Percentiles rank a stretch among this genome's conserved stretches.
phyloP scores from a whole-genome alignment of 2,888 invertebrate species.

The Meiosimyza decipiens region DNA sequence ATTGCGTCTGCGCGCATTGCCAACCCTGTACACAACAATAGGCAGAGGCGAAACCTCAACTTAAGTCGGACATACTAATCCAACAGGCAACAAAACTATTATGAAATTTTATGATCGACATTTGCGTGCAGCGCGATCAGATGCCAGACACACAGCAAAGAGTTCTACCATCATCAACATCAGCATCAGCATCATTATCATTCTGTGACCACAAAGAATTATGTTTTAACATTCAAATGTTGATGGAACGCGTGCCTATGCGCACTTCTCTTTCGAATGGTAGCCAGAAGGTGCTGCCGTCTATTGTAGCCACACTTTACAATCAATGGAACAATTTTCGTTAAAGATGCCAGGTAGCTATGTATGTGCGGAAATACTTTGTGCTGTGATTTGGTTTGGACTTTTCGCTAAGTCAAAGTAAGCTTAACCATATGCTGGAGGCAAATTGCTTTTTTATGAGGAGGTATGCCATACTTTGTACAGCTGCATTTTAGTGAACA shows the following conservation, averaged over 20 bases:
- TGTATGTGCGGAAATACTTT: not conserved
- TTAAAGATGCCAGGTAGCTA: not conserved
- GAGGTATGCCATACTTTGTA: too few relatives aligned
- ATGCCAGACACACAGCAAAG: slow-evolving; percentile 3
- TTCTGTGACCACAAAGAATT: slow-evolving; percentile 4
- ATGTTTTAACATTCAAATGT: slow-evolving; percentile 19
- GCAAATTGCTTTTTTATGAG: too few relatives aligned
- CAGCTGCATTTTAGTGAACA: too few relatives aligned
- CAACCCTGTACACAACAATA: not conserved
- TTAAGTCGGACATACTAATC: not conserved
- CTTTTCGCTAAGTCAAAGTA: not conserved
- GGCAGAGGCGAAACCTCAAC: not conserved
- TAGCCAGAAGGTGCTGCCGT: too few relatives aligned
- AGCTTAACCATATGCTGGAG: not conserved
- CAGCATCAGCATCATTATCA: slow-evolving; percentile 38
- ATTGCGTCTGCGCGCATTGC: slow-evolving; percentile 16
- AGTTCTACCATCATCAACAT: slow-evolving; percentile 37
- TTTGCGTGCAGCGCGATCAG: slow-evolving; percentile 23
- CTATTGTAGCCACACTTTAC: slow-evolving; percentile 10
- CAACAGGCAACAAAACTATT: slow-evolving; percentile 14
- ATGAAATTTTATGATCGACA: slow-evolving; percentile 27
- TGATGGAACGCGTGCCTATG: not conserved
- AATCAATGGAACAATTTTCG: slow-evolving; percentile 3
- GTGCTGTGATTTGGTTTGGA: not conserved
- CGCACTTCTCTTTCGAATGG: too few relatives aligned